These are phyloP conservation scores for Camptogramma bilineatum DNA, from an alignment of 2,888 invertebrate genomes.

Conservation along the genomic window DNA sequence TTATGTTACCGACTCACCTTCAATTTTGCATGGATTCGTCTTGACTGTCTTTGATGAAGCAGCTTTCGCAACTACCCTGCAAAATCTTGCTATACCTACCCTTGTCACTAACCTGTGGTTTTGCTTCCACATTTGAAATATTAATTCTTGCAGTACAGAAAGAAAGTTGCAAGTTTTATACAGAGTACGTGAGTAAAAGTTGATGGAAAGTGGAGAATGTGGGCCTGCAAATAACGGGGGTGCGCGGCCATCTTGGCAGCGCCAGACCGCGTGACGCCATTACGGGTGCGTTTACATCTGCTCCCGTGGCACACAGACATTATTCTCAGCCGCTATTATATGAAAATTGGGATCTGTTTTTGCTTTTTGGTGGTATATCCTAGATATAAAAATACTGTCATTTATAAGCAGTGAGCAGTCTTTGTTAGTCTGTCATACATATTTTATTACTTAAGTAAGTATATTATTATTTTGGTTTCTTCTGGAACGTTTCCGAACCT, in stretches of 20 bases:
- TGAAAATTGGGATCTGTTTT: conserved; percentile 26
- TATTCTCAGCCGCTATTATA: conserved; percentile 51
- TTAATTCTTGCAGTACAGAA: conserved; percentile 23
- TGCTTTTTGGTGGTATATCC: background rate
- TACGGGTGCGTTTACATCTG: conserved; percentile 63
- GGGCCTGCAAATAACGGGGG: conserved; percentile 66
- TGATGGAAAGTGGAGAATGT: conserved; percentile 58
- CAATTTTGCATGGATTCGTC: conserved; percentile 35
- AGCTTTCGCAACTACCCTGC: conserved; percentile 4
- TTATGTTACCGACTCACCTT: conserved; percentile 69
- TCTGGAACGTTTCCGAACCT: too few species aligned
- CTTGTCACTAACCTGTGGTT: background rate
- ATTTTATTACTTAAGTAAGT: too few species aligned
- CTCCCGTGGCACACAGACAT: conserved; percentile 46
- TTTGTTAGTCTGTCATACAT: too few species aligned
- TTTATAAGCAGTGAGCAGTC: background rate
- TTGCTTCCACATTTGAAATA: background rate
- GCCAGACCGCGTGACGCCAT: conserved; percentile 84
- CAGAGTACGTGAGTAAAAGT: conserved; percentile 49
- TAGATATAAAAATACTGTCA: background rate
- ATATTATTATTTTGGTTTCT: too few species aligned
- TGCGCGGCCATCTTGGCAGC: conserved; percentile 79
- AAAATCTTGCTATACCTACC: background rate
- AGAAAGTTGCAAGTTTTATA: conserved; percentile 39
- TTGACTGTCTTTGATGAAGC: conserved; percentile 13